phyloP scores from a whole-genome alignment of 2,113 vertebrate species.

The Eudorcas thomsonii region DNA sequence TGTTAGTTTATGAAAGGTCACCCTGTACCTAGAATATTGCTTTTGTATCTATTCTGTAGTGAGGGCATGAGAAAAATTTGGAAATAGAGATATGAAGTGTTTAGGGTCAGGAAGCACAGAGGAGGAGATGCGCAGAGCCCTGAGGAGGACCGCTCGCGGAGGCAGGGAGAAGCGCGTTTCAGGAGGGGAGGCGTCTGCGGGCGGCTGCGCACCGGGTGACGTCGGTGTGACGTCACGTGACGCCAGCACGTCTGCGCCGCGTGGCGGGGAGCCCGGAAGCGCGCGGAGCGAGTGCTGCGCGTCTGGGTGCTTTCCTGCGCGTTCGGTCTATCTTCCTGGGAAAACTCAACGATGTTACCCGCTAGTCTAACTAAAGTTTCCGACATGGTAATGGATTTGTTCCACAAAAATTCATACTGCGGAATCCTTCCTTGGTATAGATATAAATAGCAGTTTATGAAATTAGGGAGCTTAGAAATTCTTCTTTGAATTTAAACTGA shows the following conservation, averaged over 20 bases:
- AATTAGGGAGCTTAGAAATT: background rate
- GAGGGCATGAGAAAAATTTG: background rate
- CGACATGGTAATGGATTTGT: background rate
- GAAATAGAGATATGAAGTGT: background rate
- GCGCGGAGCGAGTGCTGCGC: background rate
- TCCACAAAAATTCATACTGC: background rate
- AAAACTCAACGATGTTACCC: background rate
- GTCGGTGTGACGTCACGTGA: rapidly evolving
- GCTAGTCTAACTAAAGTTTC: background rate
- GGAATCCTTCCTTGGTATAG: background rate
- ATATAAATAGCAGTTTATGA: background rate
- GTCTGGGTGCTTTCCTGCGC: too few species aligned
- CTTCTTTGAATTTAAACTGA: background rate
- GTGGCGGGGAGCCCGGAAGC: background rate
- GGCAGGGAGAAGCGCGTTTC: background rate
- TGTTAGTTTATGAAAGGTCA: background rate
- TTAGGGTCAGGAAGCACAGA: background rate
- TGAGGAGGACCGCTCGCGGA: background rate
- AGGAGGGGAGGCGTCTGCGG: background rate
- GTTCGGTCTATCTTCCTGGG: background rate
- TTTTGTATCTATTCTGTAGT: background rate
- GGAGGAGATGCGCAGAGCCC: background rate
- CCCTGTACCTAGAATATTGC: background rate
- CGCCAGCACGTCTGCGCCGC: background rate
- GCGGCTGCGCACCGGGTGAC: rapidly evolving